Conservation (phyloP, 2,888 invertebrate species). For the Zonitis immaculata region DNA sequence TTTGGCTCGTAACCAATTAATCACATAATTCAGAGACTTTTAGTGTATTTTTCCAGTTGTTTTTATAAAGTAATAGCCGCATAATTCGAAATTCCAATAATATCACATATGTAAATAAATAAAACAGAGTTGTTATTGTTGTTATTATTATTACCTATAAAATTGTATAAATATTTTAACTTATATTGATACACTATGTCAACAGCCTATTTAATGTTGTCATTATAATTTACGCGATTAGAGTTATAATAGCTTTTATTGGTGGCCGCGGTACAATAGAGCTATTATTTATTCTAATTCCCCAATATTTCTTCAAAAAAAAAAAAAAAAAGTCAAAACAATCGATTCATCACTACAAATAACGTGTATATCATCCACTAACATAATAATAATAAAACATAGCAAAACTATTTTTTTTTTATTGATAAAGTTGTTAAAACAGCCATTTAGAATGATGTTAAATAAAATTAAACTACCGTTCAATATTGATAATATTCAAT, state of each 20-base stretch:
- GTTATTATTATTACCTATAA: slow-evolving; percentile 2
- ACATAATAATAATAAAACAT: too few relatives aligned
- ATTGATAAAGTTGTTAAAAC: slow-evolving; percentile 14
- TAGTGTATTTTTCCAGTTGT: too few relatives aligned
- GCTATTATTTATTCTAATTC: slow-evolving; percentile 23
- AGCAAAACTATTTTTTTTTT: background rate
- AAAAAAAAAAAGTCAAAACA: too few relatives aligned
- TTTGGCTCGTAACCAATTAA: too few relatives aligned
- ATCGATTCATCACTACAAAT: slow-evolving; percentile 16
- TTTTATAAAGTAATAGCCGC: too few relatives aligned
- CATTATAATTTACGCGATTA: slow-evolving; percentile 18
- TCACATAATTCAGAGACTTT: too few relatives aligned
- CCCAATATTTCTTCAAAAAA: slow-evolving; percentile 19
- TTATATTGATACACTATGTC: slow-evolving; percentile 18
- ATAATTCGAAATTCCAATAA: background rate
- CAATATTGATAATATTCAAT: slow-evolving; percentile 5
- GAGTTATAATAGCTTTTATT: slow-evolving; percentile 22
- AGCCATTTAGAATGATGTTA: slow-evolving; percentile 11
- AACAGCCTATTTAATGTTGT: slow-evolving; percentile 22
- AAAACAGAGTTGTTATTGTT: background rate
- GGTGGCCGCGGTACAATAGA: slow-evolving; percentile 16
- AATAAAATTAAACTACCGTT: slow-evolving; percentile 16
- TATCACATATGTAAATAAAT: background rate
- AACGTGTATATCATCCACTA: too few relatives aligned
- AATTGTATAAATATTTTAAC: slow-evolving; percentile 19